phyloP scores from a whole-genome alignment of 2,888 invertebrate species.

The Candidula unifasciata region DNA sequence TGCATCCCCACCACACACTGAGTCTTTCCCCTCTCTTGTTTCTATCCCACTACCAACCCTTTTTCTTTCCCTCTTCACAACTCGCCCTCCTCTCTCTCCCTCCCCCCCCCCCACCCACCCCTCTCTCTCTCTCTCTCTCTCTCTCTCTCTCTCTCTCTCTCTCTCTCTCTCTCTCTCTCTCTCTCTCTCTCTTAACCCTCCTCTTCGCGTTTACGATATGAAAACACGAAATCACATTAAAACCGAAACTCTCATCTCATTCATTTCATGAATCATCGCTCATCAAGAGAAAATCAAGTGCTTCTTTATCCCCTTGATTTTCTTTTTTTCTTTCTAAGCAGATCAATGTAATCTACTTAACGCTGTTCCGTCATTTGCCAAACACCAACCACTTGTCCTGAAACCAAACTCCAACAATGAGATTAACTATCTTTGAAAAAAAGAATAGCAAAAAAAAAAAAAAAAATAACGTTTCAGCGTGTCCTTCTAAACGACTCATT shows the following conservation, averaged over 20 bases:
- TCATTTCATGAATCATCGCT: conserved; percentile 14
- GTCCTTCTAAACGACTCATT: background rate
- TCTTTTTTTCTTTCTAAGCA: background rate
- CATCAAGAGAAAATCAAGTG: background rate
- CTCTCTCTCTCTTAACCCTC: background rate
- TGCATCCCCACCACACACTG: background rate
- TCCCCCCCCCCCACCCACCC: too few species aligned
- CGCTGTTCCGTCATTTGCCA: conserved; percentile 17
- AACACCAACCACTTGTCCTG: conserved; percentile 3
- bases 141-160: background rate
- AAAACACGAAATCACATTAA: conserved; percentile 14
- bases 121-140: background rate
- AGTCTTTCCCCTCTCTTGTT: background rate
- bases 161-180: background rate
- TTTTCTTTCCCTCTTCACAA: background rate
- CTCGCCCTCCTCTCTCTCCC: background rate
- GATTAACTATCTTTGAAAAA: conserved; percentile 1
- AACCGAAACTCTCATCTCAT: background rate
- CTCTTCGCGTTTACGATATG: conserved; percentile 12
- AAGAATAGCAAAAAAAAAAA: background rate
- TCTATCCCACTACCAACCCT: too few species aligned
- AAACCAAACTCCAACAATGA: conserved; percentile 1
- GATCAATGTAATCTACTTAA: conserved; percentile 30
- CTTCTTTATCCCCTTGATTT: background rate
- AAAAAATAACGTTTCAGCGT: background rate